Evolutionary conservation across 2,113 vertebrate genomes (phyloP), one percentile per base, ranked within the genome.

Genomic region (Oreotrochilus melanogaster): DNA sequence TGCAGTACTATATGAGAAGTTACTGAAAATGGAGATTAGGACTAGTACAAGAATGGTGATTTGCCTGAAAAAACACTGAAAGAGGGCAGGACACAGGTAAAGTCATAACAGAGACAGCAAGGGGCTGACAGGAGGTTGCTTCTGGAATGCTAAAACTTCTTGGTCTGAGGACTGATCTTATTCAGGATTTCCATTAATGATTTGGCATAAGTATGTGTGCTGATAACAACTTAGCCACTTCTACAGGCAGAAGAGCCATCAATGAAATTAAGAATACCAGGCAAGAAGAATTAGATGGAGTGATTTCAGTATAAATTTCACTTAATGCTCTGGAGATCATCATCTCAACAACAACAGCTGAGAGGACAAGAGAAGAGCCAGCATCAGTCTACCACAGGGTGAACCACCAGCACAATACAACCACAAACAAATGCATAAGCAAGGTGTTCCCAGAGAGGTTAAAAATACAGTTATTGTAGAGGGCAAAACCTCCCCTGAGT

Each of bases 181-280:
- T 67, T 84, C 83, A 66, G 21, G 71, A 70, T 76, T 88, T 88
- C 54, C 67, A 79, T 56, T 80, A 70, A 90, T 51, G 47, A 76
- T 50, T 80, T 67, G 51, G 69, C 79, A 86, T 64, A 70, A 78
- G 47, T 28, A 25, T 18, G 10, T 54, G n/a, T 28, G 72, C 42
- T 78, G 56, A 86, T 64, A 66, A 81, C 18, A 94, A 87, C 60
- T 72, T 47, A 70, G 43, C 23, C 61, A 65, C n/a, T 78, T 42
- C 58, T 43, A 86, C 23, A 80, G 67, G 56, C 19, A 70, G 54
- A 88, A 80, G 51, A 42, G 23, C 56, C 47, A 92, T 61, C 21
- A 78, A 91, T 45, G 45, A 89, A 89, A 86, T 74, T 35, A 89
- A 93, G 67, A 83, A 50, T 33, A 93, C 71, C 35, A 86, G 37